Conservation (phyloP, 2,113 vertebrate species). For the Corvus hawaiiensis region DNA sequence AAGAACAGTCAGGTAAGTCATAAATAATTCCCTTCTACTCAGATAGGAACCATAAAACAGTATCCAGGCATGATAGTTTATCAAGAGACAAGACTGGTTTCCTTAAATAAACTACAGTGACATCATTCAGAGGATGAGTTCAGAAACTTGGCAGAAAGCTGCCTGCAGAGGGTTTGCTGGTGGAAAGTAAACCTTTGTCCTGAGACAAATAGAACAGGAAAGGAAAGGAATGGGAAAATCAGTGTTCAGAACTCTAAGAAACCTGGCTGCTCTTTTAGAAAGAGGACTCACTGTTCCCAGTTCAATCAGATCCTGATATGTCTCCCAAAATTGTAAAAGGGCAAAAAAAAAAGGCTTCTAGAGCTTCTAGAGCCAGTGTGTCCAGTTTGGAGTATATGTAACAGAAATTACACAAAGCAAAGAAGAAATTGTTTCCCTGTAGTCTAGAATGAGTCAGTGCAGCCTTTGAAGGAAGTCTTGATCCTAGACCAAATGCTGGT, state of each 20-base stretch:
- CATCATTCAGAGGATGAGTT: conserved; percentile 67
- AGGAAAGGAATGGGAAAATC: background rate
- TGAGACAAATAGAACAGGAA: background rate
- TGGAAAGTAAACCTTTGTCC: conserved; percentile 2
- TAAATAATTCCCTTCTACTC: conserved; percentile 69
- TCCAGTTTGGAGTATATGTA: background rate
- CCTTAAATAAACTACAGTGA: conserved; percentile 75
- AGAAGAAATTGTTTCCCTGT: background rate
- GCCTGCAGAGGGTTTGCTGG: background rate
- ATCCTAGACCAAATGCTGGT: background rate
- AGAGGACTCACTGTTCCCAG: background rate
- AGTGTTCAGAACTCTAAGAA: background rate
- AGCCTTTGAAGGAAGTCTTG: background rate
- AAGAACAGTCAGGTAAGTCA: conserved; percentile 67
- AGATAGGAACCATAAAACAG: conserved; percentile 65
- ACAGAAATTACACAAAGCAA: background rate
- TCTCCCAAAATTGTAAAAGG: background rate
- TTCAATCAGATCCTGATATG: background rate
- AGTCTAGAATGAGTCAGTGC: background rate
- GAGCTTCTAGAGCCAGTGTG: background rate
- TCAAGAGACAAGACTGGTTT: conserved; percentile 69
- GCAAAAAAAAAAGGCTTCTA: background rate
- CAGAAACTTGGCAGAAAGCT: conserved; percentile 40
- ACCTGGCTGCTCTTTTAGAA: background rate
- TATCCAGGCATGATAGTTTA: conserved; percentile 66